A percentile compares a stretch with the other conserved stretches of the same genome.
phyloP scores from a whole-genome alignment of 2,113 vertebrate genomes.

The Cyprinus carpio region DNA sequence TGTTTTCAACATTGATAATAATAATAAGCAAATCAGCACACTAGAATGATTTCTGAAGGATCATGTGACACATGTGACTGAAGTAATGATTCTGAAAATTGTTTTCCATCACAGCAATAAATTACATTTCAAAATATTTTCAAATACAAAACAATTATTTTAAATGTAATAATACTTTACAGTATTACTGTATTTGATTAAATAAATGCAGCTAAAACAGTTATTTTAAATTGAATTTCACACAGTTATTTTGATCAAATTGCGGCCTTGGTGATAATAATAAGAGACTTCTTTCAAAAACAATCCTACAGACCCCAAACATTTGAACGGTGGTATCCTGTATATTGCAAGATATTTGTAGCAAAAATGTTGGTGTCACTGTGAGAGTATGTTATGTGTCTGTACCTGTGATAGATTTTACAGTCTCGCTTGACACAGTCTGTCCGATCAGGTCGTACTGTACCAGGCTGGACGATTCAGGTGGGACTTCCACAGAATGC shows the following conservation, averaged over 20 bases:
- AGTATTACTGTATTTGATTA: no score
- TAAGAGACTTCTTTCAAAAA: not conserved
- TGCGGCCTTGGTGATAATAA: not conserved
- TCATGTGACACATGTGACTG: not conserved
- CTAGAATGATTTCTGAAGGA: not conserved
- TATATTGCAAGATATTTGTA: not conserved
- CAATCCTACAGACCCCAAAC: not conserved
- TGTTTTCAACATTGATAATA: not conserved
- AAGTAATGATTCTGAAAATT: not conserved
- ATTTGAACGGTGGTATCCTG: not conserved
- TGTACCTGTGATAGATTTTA: conserved; percentile 96
- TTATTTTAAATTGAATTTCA: not conserved
- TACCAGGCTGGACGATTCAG: conserved; percentile 97
- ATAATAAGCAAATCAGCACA: not conserved
- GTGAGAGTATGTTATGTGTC: not conserved
- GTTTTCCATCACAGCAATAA: no score
- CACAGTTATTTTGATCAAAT: not conserved
- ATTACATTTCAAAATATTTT: no score
- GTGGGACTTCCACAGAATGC: conserved; percentile 94
- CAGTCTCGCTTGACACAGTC: conserved; percentile 93
- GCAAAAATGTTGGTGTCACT: not conserved
- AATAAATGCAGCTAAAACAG: no score
- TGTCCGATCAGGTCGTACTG: conserved; percentile 97
- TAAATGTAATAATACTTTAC: no score
- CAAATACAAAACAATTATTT: no score